Conservation (phyloP, 2,888 invertebrate species). For the Leucania comma region DNA sequence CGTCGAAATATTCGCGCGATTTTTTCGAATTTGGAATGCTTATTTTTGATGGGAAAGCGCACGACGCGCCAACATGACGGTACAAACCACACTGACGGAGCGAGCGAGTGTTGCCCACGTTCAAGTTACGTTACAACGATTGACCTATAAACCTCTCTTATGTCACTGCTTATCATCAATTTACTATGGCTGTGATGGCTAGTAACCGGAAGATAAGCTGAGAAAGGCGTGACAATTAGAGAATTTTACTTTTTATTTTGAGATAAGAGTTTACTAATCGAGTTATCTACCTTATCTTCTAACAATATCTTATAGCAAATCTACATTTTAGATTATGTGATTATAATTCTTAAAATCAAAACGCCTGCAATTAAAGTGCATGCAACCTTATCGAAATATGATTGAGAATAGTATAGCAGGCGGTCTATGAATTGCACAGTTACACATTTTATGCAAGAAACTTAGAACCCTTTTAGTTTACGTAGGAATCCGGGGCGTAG, state of each 20-base stretch:
- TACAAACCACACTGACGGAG: conserved; percentile 66
- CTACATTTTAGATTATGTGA: background rate
- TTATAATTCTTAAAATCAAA: background rate
- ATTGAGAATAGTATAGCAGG: conserved; percentile 7
- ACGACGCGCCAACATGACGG: conserved; percentile 64
- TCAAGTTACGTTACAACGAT: conserved; percentile 61
- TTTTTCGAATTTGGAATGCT: conserved; percentile 41
- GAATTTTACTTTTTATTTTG: background rate
- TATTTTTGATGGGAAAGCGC: conserved; percentile 49
- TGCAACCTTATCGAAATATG: conserved; percentile 18
- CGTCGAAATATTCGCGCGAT: conserved; percentile 44
- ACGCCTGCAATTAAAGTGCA: conserved; percentile 22
- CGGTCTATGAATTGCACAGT: background rate
- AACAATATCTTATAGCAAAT: background rate
- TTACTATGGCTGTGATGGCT: conserved; percentile 16
- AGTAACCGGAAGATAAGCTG: conserved; percentile 12
- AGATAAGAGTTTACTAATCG: background rate
- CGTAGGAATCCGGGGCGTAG: too few species aligned
- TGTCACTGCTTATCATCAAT: conserved; percentile 64
- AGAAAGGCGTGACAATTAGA: background rate
- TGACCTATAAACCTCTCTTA: conserved; percentile 69
- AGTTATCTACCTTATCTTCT: background rate
- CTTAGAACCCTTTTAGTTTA: too few species aligned
- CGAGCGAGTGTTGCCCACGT: conserved; percentile 57
- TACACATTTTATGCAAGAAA: too few species aligned